Evolutionary conservation across 2,797 vertebrate species (phyloP), one percentile per base, ranked within the genome.

Genomic region (Tamandua tetradactyla): DNA sequence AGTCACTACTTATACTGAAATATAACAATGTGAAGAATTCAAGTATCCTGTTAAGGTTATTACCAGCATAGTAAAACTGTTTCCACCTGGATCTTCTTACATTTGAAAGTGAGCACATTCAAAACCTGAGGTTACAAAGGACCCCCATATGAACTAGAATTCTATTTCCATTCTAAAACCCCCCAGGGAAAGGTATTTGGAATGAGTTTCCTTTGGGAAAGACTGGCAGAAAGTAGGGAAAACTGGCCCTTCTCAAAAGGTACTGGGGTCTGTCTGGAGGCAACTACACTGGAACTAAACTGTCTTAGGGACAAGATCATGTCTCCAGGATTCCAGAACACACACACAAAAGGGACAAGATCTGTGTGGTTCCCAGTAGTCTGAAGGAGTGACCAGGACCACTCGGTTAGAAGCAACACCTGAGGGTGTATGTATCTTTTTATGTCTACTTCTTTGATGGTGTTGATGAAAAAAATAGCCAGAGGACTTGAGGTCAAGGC

Each of bases 81-180:
- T 94, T 97, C 96, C 94, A 85, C 61, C 96, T 94, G 95, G 97
- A 97, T 95, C 97, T 96, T 96, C n/a, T 95, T 92, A 85, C 52
- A 94, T 93, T 79, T 93, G 96, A 97, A 97, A 97, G 44, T n/a
- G n/a, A n/a, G n/a, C n/a, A n/a, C n/a, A n/a, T n/a, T n/a, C n/a
- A n/a, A n/a, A n/a, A n/a, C n/a, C 98, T 98, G 98, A 98, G 98
- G 97, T 98, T 97, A 96, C 90, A 87, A 93, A 87, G 96, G 96
- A 98, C 97, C 96, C 96, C 49, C 98, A 97, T 64, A 96, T 89
- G 97, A 97, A 96, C 95, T 97, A 96, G 90, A 97, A 97, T 74
- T 97, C 95, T 93, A 80, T 30, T 80, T 96, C 97, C 80, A 72
- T 92, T 97, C 92, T 79, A 92, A 88, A 94, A 92, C 42, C 93